Conservation (phyloP, 2,888 invertebrate genomes). For the Nemapogon koenigi region DNA sequence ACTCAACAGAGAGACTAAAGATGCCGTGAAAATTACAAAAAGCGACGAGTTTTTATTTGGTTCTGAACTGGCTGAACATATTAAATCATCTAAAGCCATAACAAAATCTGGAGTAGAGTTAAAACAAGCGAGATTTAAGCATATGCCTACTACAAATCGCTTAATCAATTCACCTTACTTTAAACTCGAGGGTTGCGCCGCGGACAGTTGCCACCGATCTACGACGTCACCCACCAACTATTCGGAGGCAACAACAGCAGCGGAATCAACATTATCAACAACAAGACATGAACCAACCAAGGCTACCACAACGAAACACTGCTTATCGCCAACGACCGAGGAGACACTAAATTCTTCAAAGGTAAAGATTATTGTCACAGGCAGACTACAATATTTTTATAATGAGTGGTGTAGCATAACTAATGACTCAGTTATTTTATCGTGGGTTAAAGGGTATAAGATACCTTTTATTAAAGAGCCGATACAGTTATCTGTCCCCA, state of each 20-base stretch:
- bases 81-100: not conserved
- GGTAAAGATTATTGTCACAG: not conserved
- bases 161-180: not conserved
- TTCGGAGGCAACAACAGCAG: not conserved
- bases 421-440: constrained; percentile 12
- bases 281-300: not conserved
- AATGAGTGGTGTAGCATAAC: constrained; percentile 11
- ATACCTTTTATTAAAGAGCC: constrained; percentile 1
- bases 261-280: not conserved
- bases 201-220: not conserved
- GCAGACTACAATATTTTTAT: not conserved
- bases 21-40: not conserved
- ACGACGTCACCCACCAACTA: not conserved
- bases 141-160: not conserved
- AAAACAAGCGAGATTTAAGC: not conserved
- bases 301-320: no score
- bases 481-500: constrained; percentile 6
- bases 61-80: not conserved
- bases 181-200: not conserved
- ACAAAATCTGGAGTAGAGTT: not conserved
- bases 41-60: not conserved
- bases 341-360: not conserved
- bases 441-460: not conserved
- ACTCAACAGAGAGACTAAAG: not conserved
- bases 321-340: not conserved